Percentiles rank a stretch among this genome's conserved stretches.
Evolutionary conservation across 30 jellyfish, hydroid and myxozoan genomes (phyloP).

Genomic region (Hydractinia symbiolongicarpus): DNA sequence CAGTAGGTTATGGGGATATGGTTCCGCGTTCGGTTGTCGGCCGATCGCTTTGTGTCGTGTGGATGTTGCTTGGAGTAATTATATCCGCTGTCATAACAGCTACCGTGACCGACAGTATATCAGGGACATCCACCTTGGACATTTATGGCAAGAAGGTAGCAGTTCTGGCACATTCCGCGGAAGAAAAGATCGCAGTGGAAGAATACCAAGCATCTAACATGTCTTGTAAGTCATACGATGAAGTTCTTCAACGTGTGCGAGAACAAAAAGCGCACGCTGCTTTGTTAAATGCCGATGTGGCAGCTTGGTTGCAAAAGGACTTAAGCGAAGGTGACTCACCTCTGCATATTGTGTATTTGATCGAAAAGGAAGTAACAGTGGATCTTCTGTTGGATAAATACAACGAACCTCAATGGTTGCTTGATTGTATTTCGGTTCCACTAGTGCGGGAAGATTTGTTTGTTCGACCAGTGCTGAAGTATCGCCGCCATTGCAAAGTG

Average conservation of each 20-base stretch:
- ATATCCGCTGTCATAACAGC: slow-evolving; percentile 1
- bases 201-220: neutral
- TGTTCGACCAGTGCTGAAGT: too few species aligned
- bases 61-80: neutral
- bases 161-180: neutral
- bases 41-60: neutral
- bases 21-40: neutral
- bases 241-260: neutral
- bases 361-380: neutral
- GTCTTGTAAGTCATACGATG: slow-evolving; percentile 1
- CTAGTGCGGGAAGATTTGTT: too few species aligned
- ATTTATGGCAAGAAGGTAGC: neutral
- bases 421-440: too few species aligned
- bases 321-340: slow-evolving; percentile 4
- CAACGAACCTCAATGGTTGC: too few species aligned
- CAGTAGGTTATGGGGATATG: slow-evolving; percentile 13
- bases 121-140: neutral
- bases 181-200: neutral
- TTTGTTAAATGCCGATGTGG: neutral
- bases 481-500: too few species aligned
- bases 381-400: neutral
- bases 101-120: neutral
- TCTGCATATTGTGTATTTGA: neutral
- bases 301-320: neutral
- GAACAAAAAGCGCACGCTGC: neutral